Evolutionary conservation across 2,888 invertebrate species (phyloP).

Genomic region (Oligia strigilis): DNA sequence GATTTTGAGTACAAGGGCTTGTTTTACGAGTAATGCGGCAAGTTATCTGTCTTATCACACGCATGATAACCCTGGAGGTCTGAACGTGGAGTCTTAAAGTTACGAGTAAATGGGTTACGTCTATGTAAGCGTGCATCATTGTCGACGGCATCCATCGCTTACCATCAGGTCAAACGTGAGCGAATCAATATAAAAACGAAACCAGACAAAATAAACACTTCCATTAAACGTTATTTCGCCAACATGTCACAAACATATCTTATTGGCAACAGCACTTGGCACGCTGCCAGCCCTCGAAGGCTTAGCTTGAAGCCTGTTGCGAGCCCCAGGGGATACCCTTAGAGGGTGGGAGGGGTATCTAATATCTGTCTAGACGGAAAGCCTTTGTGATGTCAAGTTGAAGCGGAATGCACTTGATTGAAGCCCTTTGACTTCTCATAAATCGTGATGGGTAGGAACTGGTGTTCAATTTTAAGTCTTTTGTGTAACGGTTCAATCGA

Average conservation of each 20-base stretch:
- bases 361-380: conserved; percentile 55
- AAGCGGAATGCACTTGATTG: conserved; percentile 35
- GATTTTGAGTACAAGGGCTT: neutral
- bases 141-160: neutral
- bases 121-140: neutral
- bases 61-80: neutral
- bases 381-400: conserved; percentile 31
- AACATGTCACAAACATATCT: conserved; percentile 45
- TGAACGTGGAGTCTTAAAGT: neutral
- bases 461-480: neutral
- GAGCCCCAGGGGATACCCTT: neutral
- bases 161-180: neutral
- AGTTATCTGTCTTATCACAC: too few species aligned
- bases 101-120: neutral
- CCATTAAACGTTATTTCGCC: conserved; percentile 20
- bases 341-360: conserved; percentile 23
- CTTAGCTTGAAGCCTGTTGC: conserved; percentile 55
- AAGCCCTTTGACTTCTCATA: conserved; percentile 23
- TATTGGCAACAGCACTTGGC: conserved; percentile 56
- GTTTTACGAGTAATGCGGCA: too few species aligned
- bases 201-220: conserved; percentile 19
- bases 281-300: conserved; percentile 40
- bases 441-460: conserved; percentile 12
- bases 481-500: neutral
- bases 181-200: neutral